These are phyloP conservation scores for Karalla daura DNA, from an alignment of 2,797 vertebrate species.

Conservation along the genomic window DNA sequence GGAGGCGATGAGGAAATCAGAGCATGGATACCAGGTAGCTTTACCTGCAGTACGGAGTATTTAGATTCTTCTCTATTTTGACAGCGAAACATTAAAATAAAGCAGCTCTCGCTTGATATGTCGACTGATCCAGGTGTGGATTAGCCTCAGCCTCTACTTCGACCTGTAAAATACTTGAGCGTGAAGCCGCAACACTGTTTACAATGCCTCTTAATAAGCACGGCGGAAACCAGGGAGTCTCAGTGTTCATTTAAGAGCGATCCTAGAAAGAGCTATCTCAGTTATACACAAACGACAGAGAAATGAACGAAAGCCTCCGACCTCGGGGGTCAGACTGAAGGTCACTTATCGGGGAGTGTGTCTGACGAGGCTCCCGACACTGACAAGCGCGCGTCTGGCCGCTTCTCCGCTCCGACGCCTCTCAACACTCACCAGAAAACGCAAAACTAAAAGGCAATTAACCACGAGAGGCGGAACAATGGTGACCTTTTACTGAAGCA, in stretches of 20 bases:
- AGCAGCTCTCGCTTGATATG: constrained; percentile 53
- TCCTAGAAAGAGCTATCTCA: constrained; percentile 46
- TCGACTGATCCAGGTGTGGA: constrained; percentile 55
- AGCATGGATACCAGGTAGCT: constrained; percentile 59
- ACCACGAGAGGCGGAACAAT: constrained; percentile 28
- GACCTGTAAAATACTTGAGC: constrained; percentile 62
- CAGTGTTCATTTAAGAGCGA: constrained; percentile 54
- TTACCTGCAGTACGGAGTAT: constrained; percentile 57
- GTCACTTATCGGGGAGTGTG: constrained; percentile 67
- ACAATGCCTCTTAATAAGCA: constrained; percentile 49
- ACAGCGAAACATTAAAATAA: constrained; percentile 59
- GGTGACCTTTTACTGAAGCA: constrained; percentile 40
- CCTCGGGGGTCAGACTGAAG: constrained; percentile 60
- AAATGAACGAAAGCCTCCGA: constrained; percentile 45
- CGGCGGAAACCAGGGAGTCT: constrained; percentile 33
- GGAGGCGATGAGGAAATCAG: constrained; percentile 49
- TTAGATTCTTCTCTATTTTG: constrained; percentile 54
- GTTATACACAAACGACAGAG: constrained; percentile 47
- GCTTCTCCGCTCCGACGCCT: constrained; percentile 24
- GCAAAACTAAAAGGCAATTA: constrained; percentile 30
- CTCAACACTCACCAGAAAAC: constrained; percentile 47
- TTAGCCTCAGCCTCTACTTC: constrained; percentile 48
- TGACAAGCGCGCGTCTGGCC: constrained; percentile 46
- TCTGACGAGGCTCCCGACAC: constrained; percentile 34
- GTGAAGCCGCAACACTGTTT: constrained; percentile 81